Base-by-base conservation (phyloP, 2,797 vertebrate species). In the Phalloptychus januarius region DNA sequence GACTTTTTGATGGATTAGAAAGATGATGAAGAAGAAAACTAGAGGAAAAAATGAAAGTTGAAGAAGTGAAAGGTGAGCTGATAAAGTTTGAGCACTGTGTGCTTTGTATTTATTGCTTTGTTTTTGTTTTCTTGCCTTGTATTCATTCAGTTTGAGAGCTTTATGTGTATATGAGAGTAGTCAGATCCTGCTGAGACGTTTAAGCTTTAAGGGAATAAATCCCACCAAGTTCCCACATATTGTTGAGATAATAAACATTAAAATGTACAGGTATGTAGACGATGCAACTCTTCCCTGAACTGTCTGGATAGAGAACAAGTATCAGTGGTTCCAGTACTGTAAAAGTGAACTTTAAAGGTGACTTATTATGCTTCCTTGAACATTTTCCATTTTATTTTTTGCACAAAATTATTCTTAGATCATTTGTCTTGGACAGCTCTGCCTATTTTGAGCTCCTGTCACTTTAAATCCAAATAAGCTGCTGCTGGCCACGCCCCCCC, bases 31-130 rank as follows among this genome's bases (percentile, higher is more conserved):
- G 56, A 65, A 5, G 18, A 65, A 65, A 36, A 63, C 31, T 12
- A 5, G 31, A 36, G 58, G 58, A 36, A 36, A 65, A 67, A 73
- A 31, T 20, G 28, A 65, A 77, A 70, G 83, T 76, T 40, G 75
- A 77, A 76, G 63, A 78, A 65, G 73, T 0, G 15, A 80, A 56
- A 79, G 70, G 70, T 5, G 69, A 85, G 72, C 46, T 87, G 83
- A 78, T 77, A 80, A 11, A 85, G 87, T 90, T 91, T 93, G 46
- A 79, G 92, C 93, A 95, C 93, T 92, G 91, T 95, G 94, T 94
- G 93, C 93, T 94, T 78, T 28, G 76, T 93, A 93, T 95, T 94
- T 94, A 95, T 94, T 94, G 83, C 80, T 88, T 88, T 81, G 79
- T 78, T 75, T 75, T 73, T 15, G 33, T 25, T 5, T 23, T 23